Base-by-base conservation (phyloP, 2,888 invertebrate species). In the Gastrophysa polygoni region DNA sequence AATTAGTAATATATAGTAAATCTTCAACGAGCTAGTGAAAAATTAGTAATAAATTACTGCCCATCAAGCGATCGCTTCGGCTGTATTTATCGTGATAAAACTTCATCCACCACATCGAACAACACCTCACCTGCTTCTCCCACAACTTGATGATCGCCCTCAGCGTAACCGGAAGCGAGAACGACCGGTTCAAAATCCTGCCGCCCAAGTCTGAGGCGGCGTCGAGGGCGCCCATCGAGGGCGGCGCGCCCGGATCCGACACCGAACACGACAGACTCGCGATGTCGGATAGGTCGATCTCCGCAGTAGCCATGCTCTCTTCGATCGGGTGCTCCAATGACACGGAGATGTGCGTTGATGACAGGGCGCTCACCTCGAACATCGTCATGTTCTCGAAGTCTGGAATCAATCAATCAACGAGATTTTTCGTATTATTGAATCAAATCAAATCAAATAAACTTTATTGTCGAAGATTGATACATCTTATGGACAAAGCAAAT, bases 251-350 rank as follows among this genome's bases (percentile, higher is more conserved):
- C 0, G 89, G 85, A 21, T 89, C 88, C 77, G 90, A 90, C 0
- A 96, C 87, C 29, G 88, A 85, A 73, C 95, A 96, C 54, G 89
- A 88, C 0, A 95, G 87, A 66, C 90, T 89, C 0, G 91, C 89
- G 16, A 92, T 88, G 74, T 96, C 95, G 5, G 87, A 84, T 56
- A 98, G 83, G 79, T 95, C 91, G 66, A 98, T 85, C 79, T 97
- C 96, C 11, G 93, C 92, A 0, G 96, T 96, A 0, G 95, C 93
- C 89, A 97, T 91, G 64, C 93, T 91, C 80, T 96, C 96, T 77
- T 95, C 95, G 17, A 91, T 83, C 0, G 97, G 96, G 83, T 97
- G 96, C 78, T 96, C 96, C 77, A 98, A 87, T 7, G 94, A 91
- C 17, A 98, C 89, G 8, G 93, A 92, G 67, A 98, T 88, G 80